Base-by-base conservation (phyloP, 2,113 vertebrate species). In the Jacana jacana region DNA sequence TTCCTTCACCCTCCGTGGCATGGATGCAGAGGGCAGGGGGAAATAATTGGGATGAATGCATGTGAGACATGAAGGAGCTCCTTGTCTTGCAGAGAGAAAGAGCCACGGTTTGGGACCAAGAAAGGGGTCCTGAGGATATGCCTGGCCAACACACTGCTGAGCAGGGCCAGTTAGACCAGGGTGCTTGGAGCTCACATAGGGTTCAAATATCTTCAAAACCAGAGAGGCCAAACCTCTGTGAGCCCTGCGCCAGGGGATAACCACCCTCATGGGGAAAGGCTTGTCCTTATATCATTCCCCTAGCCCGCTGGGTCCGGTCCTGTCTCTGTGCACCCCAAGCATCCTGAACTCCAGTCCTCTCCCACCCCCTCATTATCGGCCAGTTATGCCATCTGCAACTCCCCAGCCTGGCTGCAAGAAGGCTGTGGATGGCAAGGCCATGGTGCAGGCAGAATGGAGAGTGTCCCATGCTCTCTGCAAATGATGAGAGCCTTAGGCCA, bases 121-220 rank as follows among this genome's bases (percentile, higher is more conserved):
- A 17, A 72, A 52, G 11, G 49, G 71, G 48, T 46, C 13, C 8
- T 60, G 35, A 4, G 6, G 49, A 28, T 23, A 23, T 13, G 16
- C 25, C 64, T n/a, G 37, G 54, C 57, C 49, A 39, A 30, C 19
- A 11, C 4, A 0, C 42, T 27, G 42, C 44, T 0, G 1, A 82
- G 71, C 51, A 68, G 65, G 35, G 18, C 13, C 30, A 7, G 25
- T 10, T 13, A 17, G 19, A 80, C 10, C 9, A 54, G 33, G 16
- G 14, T 54, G 31, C 46, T 30, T 0, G 0, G 60, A 17, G 10
- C 8, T 58, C 54, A 73, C 13, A 8, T 33, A 4, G 0, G 0
- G 5, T 57, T 73, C 58, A 81, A 86, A 51, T 9, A 52, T 7
- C 33, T 61, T 31, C 55, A 73, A 12, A 55, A 46, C 20, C 1